A percentile compares a stretch with the other conserved stretches of the same genome.
Conservation (phyloP, 2,113 vertebrate species). For the Bufo bufo region DNA sequence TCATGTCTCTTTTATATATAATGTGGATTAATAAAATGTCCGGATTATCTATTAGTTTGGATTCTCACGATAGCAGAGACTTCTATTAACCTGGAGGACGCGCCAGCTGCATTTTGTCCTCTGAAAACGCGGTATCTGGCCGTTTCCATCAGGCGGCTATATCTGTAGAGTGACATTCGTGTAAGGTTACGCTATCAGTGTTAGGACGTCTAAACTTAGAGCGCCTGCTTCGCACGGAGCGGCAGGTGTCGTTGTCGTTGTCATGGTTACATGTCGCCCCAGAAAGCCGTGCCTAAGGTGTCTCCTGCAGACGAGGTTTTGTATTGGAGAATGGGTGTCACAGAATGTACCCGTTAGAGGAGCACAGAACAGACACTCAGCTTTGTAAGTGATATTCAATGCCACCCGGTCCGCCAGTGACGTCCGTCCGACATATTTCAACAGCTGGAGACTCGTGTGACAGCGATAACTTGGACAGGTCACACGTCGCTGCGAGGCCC, state of each 20-base stretch:
- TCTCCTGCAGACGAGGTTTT: not conserved
- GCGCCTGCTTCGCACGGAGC: not conserved
- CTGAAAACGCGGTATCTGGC: constrained; percentile 12
- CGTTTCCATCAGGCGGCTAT: constrained; percentile 17
- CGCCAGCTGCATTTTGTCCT: not conserved
- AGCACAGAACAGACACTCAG: constrained; percentile 50
- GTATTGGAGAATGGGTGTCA: not conserved
- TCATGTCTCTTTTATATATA: too few species aligned
- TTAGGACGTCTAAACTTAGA: constrained; percentile 61
- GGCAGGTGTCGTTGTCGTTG: not conserved
- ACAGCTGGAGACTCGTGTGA: constrained; percentile 62
- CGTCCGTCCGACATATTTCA: constrained; percentile 59
- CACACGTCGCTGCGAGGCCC: constrained; percentile 51
- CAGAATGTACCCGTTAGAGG: not conserved
- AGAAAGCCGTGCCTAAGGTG: not conserved
- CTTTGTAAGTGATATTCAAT: constrained; percentile 65
- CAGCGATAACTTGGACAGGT: not conserved
- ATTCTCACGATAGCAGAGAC: too few species aligned
- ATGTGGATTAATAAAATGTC: too few species aligned
- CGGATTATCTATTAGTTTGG: too few species aligned
- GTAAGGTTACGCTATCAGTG: constrained; percentile 49
- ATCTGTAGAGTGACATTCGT: constrained; percentile 57
- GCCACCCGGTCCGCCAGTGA: constrained; percentile 54
- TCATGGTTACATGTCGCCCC: not conserved
- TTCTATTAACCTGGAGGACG: too few species aligned